Base-by-base conservation (phyloP, 2,888 invertebrate species). In the Abscondita cerata region DNA sequence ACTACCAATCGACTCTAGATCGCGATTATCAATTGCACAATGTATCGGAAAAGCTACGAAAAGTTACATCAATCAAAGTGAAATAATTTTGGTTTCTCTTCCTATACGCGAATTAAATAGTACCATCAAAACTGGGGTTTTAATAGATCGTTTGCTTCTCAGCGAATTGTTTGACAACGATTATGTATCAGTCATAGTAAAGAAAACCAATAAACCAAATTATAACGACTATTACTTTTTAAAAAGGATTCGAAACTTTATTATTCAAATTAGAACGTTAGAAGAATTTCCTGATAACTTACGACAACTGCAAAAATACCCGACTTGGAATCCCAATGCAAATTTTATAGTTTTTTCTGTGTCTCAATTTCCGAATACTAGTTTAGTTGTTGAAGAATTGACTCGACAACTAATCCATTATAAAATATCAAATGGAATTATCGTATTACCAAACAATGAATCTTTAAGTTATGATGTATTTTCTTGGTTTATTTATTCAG, bases 401-500 rank as follows among this genome's bases (percentile, higher is more conserved):
- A 15, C 13, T 12, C 3, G 18, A 15, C 44, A 44, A 18, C 15
- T 15, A 18, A 16, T 15, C 16, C 16, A 3, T 18, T 18, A 6
- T 5, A 44, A 44, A 12, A 5, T 44, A 4, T 16, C 13, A 16
- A 44, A 44, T 44, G 44, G 6, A 3, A 11, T 44, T 3, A 15
- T 44, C 3, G 6, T 44, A 6, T 15, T 44, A 15, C 44, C 68
- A 0, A 65, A 68, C 47, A 44, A 55, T 9, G 60, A 67, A 34
- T 55, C 54, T 12, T 38, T 60, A 1, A 61, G 15, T 1, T 73
- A 68, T 48, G 66, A 72, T 31, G 67, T 75, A 2, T 75, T 71
- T 46, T 69, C 74, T 9, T 74, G 73, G 71, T 69, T 70, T 51
- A 74, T 75, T 0, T 75, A 69, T 56, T 67, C 68, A 16, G 63